These are phyloP conservation scores for Trachemys scripta DNA, from an alignment of 2,113 vertebrate genomes.

Conservation along the genomic window DNA sequence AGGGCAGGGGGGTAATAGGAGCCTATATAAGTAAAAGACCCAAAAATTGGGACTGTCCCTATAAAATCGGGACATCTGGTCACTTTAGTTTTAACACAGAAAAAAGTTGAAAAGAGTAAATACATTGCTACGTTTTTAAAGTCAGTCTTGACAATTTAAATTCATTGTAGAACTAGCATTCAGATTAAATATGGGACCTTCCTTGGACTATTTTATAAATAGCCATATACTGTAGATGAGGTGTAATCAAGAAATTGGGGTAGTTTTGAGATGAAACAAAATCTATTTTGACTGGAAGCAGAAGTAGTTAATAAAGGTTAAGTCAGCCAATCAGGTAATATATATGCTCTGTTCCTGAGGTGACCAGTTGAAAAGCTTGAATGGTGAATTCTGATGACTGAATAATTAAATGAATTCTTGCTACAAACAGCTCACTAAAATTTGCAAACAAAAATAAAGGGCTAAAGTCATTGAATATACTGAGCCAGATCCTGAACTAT, in stretches of 20 bases:
- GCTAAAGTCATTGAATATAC: not conserved
- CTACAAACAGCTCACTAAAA: not conserved
- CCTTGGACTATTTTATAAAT: not conserved
- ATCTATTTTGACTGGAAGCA: not conserved
- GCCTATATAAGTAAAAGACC: no score
- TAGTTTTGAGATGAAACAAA: not conserved
- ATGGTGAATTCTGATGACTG: not conserved
- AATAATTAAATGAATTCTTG: not conserved
- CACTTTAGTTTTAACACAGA: not conserved
- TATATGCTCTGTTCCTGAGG: not conserved
- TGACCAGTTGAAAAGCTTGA: not conserved
- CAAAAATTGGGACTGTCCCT: no score
- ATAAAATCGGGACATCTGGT: no score
- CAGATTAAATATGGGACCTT: not conserved
- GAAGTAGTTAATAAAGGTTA: not conserved
- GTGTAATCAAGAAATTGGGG: not conserved
- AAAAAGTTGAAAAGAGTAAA: not conserved
- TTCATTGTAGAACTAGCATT: not conserved
- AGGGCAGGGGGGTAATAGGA: no score
- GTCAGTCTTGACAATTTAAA: not conserved
- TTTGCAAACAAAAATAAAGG: not conserved
- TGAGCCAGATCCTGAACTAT: not conserved
- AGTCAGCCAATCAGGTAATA: not conserved
- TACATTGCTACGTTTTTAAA: not conserved
- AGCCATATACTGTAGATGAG: not conserved